These are phyloP conservation scores for Shinisaurus crocodilurus DNA, from an alignment of 2,113 vertebrate genomes.

Conservation along the genomic window DNA sequence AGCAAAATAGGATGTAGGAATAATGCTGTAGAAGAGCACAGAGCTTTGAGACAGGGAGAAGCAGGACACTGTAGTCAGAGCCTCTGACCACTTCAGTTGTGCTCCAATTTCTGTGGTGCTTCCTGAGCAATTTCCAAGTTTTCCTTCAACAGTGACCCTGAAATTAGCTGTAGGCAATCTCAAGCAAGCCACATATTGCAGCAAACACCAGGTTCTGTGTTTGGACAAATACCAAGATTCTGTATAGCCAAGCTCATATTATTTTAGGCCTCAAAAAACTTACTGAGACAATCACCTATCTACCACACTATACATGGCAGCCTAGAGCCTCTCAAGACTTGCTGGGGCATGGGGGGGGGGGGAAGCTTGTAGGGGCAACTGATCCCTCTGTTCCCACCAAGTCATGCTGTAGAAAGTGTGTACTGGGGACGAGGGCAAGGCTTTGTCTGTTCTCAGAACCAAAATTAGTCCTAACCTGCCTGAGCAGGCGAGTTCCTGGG, in stretches of 20 bases:
- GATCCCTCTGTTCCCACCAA: background rate
- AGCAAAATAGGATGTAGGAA: too few relatives aligned
- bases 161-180: background rate
- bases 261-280: background rate
- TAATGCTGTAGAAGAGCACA: background rate
- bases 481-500: background rate
- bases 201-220: background rate
- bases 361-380: too few relatives aligned
- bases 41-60: background rate
- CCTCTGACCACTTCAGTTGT: background rate
- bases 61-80: background rate
- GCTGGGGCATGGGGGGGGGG: background rate
- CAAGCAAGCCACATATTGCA: background rate
- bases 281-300: background rate
- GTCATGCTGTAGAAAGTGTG: background rate
- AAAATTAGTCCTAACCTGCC: background rate
- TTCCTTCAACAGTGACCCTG: background rate
- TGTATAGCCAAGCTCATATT: background rate
- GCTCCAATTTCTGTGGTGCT: background rate
- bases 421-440: background rate
- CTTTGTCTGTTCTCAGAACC: background rate
- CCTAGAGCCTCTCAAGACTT: background rate
- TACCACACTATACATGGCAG: background rate
- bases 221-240: background rate
- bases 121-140: background rate